These are phyloP conservation scores for Callorhinus ursinus DNA, from an alignment of 2,113 vertebrate species.

Conservation along the genomic window DNA sequence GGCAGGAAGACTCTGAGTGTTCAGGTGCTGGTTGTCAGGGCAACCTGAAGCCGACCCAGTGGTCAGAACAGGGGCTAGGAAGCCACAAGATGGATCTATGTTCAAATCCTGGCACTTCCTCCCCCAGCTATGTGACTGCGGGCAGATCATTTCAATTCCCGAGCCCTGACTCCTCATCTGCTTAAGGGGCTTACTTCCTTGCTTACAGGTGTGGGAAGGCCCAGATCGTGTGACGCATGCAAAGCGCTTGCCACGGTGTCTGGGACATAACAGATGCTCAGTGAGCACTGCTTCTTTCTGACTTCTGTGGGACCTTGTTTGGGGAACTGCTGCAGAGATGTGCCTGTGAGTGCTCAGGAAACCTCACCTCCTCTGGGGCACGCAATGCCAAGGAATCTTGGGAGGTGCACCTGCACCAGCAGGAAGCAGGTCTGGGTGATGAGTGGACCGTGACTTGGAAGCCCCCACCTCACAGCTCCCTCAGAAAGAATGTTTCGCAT, in stretches of 20 bases:
- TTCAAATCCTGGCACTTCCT: not conserved
- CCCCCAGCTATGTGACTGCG: not conserved
- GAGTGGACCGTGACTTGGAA: not conserved
- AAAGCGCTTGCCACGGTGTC: not conserved
- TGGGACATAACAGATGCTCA: not conserved
- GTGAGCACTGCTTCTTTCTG: not conserved
- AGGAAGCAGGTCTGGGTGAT: not conserved
- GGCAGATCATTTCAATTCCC: not conserved
- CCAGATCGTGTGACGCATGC: not conserved
- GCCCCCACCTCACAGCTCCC: not conserved
- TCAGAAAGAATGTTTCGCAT: slow-evolving; percentile 53
- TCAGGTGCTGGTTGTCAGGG: not conserved
- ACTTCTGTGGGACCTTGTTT: not conserved
- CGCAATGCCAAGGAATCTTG: not conserved
- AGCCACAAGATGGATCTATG: not conserved
- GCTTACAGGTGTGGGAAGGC: not conserved
- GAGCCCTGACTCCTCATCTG: not conserved
- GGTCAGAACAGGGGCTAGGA: not conserved
- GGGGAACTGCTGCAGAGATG: not conserved
- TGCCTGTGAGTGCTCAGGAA: not conserved
- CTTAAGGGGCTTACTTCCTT: not conserved
- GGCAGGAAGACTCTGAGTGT: not conserved
- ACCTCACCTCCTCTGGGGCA: not conserved
- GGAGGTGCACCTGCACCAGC: not conserved
- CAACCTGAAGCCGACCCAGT: not conserved